Percentiles rank a stretch among this genome's conserved stretches.
phyloP scores from a whole-genome alignment of 2,797 vertebrate species.

The Salarias fasciatus region DNA sequence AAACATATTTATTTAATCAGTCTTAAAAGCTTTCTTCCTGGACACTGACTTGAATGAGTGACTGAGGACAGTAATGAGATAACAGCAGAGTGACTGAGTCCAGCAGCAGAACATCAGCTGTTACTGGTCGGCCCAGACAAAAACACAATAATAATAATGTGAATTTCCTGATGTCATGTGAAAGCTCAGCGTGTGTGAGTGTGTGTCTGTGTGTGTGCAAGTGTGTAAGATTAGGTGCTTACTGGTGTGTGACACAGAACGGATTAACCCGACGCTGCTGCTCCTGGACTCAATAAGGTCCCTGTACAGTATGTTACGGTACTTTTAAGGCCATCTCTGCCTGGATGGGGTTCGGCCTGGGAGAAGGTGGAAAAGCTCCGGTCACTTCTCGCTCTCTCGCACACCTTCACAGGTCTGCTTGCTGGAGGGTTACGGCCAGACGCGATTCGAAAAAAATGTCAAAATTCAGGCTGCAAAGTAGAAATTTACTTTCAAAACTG shows the following conservation, averaged over 20 bases:
- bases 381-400: not conserved
- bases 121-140: slow-evolving; percentile 8
- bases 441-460: not conserved
- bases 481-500: no score
- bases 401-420: not conserved
- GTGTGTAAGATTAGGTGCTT: slow-evolving; percentile 61
- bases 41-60: slow-evolving; percentile 28
- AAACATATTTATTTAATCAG: slow-evolving; percentile 31
- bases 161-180: slow-evolving; percentile 59
- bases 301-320: slow-evolving; percentile 15
- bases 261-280: slow-evolving; percentile 71
- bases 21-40: slow-evolving; percentile 25
- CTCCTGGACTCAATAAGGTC: slow-evolving; percentile 51
- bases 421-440: not conserved
- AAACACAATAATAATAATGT: slow-evolving; percentile 8
- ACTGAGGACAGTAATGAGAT: slow-evolving; percentile 19
- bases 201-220: slow-evolving; percentile 21
- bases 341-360: not conserved
- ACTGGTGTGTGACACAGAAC: slow-evolving; percentile 72
- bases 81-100: slow-evolving; percentile 1
- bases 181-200: slow-evolving; percentile 28
- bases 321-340: slow-evolving; percentile 1
- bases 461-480: no score
- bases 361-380: not conserved
- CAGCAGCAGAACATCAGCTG: slow-evolving; percentile 13